Base-by-base conservation (phyloP, 2,888 invertebrate species). In the Yponomeuta evonymella region DNA sequence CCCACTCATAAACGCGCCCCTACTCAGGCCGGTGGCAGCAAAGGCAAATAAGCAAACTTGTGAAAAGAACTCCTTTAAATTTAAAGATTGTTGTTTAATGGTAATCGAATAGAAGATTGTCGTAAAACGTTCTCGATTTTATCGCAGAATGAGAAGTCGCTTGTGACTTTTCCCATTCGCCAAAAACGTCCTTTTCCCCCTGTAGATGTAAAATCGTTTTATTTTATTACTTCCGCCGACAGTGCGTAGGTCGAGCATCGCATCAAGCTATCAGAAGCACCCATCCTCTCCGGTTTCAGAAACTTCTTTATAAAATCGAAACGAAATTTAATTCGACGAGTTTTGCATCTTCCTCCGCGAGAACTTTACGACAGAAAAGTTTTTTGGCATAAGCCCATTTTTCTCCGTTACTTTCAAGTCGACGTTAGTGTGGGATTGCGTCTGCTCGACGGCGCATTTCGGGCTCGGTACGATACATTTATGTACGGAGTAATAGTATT, bases 201-300 rank as follows among this genome's bases (percentile, higher is more conserved):
- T 84, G 83, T 85, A 89, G 90, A 91, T 90, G 91, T 91, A 90
- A 91, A 92, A 91, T 90, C 90, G 90, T 91, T 92, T 92, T 90
- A 91, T 92, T 92, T 90, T 92, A 91, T 91, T 90, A 89, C 89
- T 89, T 90, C 90, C 90, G 83, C 83, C 86, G 85, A 29, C 70
- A 70, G 66, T 66, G 62, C 66, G 70, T 70, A 63, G 58, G 87
- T 90, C 43, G 43, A 43, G 43, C 43, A 43, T 43, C 43, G 90
- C 89, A 90, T 88, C 87, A 86, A 85, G 88, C 88, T 87, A 89
- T 86, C 84, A 83, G 80, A 80, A 82, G 81, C 82, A 80, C 81
- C 82, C 81, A 82, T 84, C 83, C 81, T 83, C 79, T 79, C 79
- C 80, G 78, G 79, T 69, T 83, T 83, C 75, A 75, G 75, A 81